Conservation (phyloP, 35 echinoderm and acorn worm genomes). For the Lytechinus variegatus region DNA sequence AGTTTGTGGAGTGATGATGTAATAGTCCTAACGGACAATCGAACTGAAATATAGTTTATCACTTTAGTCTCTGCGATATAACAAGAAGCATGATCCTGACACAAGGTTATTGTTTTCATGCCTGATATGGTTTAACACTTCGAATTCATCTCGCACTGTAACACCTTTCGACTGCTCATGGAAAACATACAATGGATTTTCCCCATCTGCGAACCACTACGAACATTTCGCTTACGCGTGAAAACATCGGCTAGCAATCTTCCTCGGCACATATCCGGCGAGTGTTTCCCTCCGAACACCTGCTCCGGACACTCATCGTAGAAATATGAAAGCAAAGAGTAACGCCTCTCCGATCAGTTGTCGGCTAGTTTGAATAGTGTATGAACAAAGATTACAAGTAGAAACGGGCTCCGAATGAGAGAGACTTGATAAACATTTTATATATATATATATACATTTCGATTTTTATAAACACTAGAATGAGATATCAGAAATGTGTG, state of each 20-base stretch:
- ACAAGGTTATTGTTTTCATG: background rate
- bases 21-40: conserved; percentile 1
- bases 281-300: background rate
- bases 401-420: background rate
- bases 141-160: background rate
- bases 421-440: background rate
- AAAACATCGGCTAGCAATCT: background rate
- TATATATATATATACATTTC: background rate
- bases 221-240: background rate
- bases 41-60: conserved; percentile 14
- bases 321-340: background rate
- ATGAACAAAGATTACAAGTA: background rate
- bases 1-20: background rate
- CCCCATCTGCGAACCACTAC: background rate
- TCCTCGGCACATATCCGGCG: background rate
- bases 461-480: background rate
- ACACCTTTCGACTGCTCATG: background rate
- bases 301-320: background rate
- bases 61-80: background rate
- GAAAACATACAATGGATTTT: background rate
- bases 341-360: background rate
- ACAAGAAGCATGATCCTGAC: background rate
- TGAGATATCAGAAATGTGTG: background rate
- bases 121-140: background rate
- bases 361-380: background rate